These are phyloP conservation scores for Cheilosia soror DNA, from an alignment of 2,888 invertebrate genomes.

Conservation along the genomic window DNA sequence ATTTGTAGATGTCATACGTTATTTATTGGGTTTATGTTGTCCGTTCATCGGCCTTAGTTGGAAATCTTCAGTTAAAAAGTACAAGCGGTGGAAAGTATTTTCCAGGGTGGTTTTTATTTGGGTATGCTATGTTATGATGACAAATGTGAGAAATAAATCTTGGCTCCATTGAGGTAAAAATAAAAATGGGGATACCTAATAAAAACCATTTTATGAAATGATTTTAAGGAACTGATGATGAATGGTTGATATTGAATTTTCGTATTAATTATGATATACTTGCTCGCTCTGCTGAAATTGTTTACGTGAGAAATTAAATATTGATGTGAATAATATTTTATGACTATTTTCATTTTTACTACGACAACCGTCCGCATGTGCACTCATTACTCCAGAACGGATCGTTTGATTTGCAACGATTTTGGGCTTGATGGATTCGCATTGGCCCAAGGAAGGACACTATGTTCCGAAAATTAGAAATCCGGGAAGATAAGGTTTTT, in stretches of 20 bases:
- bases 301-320: no score
- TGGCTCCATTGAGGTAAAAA: constrained; percentile 48
- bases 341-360: no score
- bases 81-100: constrained; percentile 36
- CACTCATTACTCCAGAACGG: no score
- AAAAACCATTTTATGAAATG: background rate
- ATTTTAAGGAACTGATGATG: background rate
- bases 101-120: constrained; percentile 11
- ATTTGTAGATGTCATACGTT: constrained; percentile 65
- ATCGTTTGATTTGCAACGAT: no score
- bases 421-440: no score
- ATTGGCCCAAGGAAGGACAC: no score
- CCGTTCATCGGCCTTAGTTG: constrained; percentile 44
- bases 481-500: no score
- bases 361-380: no score
- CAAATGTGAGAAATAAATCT: constrained; percentile 54
- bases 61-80: constrained; percentile 29
- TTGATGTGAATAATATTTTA: no score
- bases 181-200: background rate
- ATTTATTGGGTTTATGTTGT: constrained; percentile 23
- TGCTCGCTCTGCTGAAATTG: no score
- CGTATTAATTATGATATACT: no score
- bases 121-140: constrained; percentile 31
- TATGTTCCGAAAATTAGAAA: no score
- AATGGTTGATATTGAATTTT: background rate